Conservation (phyloP, 2,797 vertebrate genomes). For the Coregonus suidteri region DNA sequence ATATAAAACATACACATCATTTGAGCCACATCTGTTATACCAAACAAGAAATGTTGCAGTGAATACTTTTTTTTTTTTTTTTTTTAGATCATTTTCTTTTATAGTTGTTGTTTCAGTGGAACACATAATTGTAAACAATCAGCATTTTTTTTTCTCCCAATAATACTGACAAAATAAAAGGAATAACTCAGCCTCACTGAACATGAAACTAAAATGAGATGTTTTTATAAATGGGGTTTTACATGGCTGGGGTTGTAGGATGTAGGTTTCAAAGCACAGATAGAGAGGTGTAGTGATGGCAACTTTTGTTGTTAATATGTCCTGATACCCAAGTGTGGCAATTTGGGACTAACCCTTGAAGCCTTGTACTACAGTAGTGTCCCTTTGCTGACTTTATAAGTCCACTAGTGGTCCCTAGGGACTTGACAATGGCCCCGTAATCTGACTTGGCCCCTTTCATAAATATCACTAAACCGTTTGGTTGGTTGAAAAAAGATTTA, state of each 20-base stretch:
- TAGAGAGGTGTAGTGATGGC: conserved; percentile 71
- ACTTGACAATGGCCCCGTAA: conserved; percentile 63
- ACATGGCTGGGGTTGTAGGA: conserved; percentile 19
- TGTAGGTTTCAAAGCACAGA: conserved; percentile 83
- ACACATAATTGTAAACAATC: conserved; percentile 85
- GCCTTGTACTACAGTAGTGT: conserved; percentile 65
- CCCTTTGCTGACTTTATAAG: conserved; percentile 71
- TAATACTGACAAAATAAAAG: conserved; percentile 77
- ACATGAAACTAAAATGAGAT: conserved; percentile 79
- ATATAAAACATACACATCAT: conserved; percentile 86
- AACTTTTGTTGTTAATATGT: conserved; percentile 68
- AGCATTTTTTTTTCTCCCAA: conserved; percentile 55
- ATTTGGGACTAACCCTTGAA: conserved; percentile 71
- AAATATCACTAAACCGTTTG: conserved; percentile 81
- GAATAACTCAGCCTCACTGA: conserved; percentile 70
- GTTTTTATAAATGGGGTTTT: conserved; percentile 59
- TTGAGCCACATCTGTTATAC: conserved; percentile 84
- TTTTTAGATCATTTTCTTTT: conserved; percentile 61
- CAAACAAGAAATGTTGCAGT: conserved; percentile 81
- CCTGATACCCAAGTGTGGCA: conserved; percentile 60
- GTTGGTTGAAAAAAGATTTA: conserved; percentile 73
- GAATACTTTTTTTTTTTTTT: conserved; percentile 72
- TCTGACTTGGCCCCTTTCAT: conserved; percentile 80
- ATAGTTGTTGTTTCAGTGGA: conserved; percentile 72
- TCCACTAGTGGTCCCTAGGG: conserved; percentile 77